Base-by-base conservation (phyloP, 2,888 invertebrate species). In the Melanostoma scalare region DNA sequence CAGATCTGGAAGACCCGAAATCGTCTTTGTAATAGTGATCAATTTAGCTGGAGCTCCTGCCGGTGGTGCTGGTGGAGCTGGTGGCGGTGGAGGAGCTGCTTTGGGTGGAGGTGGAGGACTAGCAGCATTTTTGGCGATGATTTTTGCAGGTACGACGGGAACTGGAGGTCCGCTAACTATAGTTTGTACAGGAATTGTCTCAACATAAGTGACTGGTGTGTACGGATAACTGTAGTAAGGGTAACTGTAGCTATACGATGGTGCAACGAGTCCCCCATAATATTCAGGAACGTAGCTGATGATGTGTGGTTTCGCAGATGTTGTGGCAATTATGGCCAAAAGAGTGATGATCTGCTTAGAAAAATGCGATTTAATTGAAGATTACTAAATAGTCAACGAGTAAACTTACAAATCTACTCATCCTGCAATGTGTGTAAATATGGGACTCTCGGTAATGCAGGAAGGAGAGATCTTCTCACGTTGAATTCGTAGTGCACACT, bases 361-460 rank as follows among this genome's bases (percentile, higher is more conserved):
- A 33, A 48, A 4, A 50, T 48, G 40, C 10, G 31, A 30, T 1
- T 20, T 20, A 20, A 20, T 20, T 20, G 20, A 20, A 52, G 50
- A 33, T 31, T 4, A 40, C 35, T 9, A 3, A 4, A n/a, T 33
- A 10, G 5, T 1, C 4, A 6, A 61, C 10, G 36, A 6, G 3
- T n/a, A 44, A 44, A 30, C 78, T 67, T 75, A 84, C 84, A 60
- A 75, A 74, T 84, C 74, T 71, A 79, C 67, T 74, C 84, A 84
- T 84, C 74, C 78, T 84, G 84, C 69, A 60, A 61, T 6, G 6
- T 60, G 6, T n/a, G 48, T 61, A 4, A 8, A 20, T n/a, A n/a
- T 61, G 50, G 31, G 6, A 9, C 58, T 42, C 78, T 78, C 72
- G 40, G 35, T 82, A 78, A 73, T 78, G 63, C 73, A 50, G 58